Conservation (phyloP, 2,888 invertebrate species). For the Philopedon plagiatum region DNA sequence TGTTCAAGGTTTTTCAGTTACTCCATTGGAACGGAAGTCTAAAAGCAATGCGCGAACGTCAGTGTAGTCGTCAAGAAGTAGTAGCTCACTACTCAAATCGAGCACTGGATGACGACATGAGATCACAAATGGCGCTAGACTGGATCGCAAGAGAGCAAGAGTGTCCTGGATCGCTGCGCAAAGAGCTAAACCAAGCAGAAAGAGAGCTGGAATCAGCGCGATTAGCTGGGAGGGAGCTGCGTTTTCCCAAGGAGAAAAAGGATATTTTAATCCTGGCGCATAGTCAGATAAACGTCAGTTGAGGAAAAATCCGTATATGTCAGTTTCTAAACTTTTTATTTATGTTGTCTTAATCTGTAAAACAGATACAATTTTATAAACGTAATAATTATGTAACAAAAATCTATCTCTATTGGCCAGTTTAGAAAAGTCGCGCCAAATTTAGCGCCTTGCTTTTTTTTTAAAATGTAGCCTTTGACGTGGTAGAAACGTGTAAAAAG, state of each 20-base stretch:
- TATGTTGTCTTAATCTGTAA: background rate
- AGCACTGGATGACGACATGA: constrained; percentile 94
- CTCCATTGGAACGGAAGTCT: constrained; percentile 97
- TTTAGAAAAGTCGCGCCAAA: background rate
- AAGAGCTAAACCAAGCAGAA: constrained; percentile 88
- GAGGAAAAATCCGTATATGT: constrained; percentile 48
- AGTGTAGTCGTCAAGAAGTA: constrained; percentile 93
- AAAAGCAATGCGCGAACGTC: constrained; percentile 94
- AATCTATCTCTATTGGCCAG: constrained; percentile 10
- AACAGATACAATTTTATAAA: background rate
- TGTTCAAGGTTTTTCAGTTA: constrained; percentile 84
- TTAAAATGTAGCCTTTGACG: background rate
- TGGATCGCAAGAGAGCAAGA: constrained; percentile 91
- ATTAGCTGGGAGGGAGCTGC: constrained; percentile 89
- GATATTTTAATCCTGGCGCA: constrained; percentile 93
- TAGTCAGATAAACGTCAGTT: constrained; percentile 79
- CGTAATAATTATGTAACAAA: background rate
- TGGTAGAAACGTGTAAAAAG: background rate
- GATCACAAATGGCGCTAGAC: constrained; percentile 95
- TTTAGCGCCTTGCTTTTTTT: background rate
- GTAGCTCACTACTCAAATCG: constrained; percentile 95
- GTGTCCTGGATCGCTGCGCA: constrained; percentile 81
- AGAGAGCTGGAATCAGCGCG: constrained; percentile 89
- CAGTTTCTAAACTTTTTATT: background rate
- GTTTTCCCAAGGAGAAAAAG: constrained; percentile 96